Base-by-base conservation (phyloP, 2,797 vertebrate species). In the Ctenochaetus hawaiiensis region DNA sequence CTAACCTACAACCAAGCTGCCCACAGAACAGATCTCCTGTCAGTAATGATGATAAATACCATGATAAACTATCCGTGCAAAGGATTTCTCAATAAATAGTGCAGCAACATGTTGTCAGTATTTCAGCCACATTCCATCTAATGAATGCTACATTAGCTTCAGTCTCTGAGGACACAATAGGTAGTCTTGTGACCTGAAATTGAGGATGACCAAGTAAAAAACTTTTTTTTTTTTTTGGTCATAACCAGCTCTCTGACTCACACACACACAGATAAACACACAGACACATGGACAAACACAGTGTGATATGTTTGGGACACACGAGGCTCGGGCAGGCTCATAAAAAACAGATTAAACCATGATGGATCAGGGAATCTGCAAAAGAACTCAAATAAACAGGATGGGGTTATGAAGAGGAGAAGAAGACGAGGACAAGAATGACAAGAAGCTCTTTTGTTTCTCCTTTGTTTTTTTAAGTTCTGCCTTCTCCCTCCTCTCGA, bases 291-390 rank as follows among this genome's bases (percentile, higher is more conserved):
- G 57, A 64, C 12, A 51, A 44, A 49, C 44, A 54, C 61, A 52
- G 7, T 57, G 11, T 45, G 18, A 67, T 30, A 64, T 78, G 72
- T 48, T 53, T 37, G 39, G 61, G 58, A 60, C 61, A 56, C 68
- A 41, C 49, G 52, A 4, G 23, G 64, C 44, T 74, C 47, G 72
- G 41, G 23, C 43, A 75, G 71, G 58, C 77, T 87, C 85, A 86
- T 87, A 75, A 79, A 58, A 87, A 83, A 72, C 78, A 78, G 49
- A 85, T 87, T 86, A 86, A 75, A 85, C 34, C 37, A 65, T 80
- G 84, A 91, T 88, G 82, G 63, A 89, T 85, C 64, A 62, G 77
- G 26, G 58, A 75, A 74, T 80, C 41, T 65, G 71, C 82, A 73
- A 23, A 59, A 77, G 62, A 51, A 83, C 67, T 86, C 85, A 79